Percentiles rank a stretch among this genome's conserved stretches.
Evolutionary conservation across 2,888 invertebrate species (phyloP).

Genomic region (Listrodromus nycthemerus): DNA sequence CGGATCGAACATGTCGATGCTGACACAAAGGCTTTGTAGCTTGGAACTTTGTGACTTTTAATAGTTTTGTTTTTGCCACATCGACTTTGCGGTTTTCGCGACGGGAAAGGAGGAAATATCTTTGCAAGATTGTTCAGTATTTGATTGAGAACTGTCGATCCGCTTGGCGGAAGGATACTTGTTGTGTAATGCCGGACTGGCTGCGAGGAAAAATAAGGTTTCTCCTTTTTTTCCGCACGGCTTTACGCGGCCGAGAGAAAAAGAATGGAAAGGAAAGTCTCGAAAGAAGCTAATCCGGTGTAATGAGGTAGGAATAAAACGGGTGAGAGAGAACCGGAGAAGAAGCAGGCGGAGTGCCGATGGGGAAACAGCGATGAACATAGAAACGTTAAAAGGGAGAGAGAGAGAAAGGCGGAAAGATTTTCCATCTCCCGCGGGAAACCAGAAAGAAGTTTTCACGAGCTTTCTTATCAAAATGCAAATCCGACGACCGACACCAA

Average conservation of each 20-base stretch:
- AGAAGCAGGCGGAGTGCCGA: constrained; percentile 5
- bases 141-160: neutral
- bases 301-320: constrained; percentile 83
- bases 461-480: constrained; percentile 85
- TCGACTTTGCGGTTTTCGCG: neutral
- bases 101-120: constrained; percentile 10
- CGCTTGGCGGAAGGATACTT: neutral
- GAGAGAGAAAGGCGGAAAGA: constrained; percentile 66
- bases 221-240: constrained; percentile 40
- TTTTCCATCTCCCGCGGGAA: constrained; percentile 74
- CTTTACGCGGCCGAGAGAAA: constrained; percentile 35
- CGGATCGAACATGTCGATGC: neutral
- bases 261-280: constrained; percentile 66
- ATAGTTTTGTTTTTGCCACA: neutral
- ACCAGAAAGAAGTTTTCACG: constrained; percentile 78
- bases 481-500: constrained; percentile 79
- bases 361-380: neutral
- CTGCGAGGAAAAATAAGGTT: constrained; percentile 53
- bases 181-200: neutral
- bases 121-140: constrained; percentile 4
- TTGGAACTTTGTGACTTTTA: neutral
- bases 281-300: constrained; percentile 81
- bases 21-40: neutral
- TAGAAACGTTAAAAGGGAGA: constrained; percentile 8
- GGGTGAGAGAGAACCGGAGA: constrained; percentile 65